These are phyloP conservation scores for Glaucopsyche alexis DNA, from an alignment of 2,888 invertebrate species.

Conservation along the genomic window DNA sequence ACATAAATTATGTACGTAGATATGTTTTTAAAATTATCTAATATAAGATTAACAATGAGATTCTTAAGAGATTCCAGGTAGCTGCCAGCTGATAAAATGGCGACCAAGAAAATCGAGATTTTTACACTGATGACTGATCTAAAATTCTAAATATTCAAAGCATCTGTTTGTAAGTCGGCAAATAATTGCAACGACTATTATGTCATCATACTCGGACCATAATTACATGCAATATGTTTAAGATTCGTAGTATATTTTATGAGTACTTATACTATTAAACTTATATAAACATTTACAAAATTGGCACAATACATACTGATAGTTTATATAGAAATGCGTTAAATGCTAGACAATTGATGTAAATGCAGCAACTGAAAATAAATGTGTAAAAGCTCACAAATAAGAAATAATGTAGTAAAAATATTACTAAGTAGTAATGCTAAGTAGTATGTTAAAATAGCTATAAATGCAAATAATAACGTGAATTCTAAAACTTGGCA, in stretches of 20 bases:
- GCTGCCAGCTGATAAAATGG: too few species aligned
- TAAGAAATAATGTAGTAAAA: not conserved
- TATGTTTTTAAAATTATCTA: not conserved
- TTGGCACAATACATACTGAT: slow-evolving; percentile 9
- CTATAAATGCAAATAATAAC: not conserved
- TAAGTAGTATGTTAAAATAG: not conserved
- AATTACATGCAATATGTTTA: not conserved
- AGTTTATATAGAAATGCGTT: not conserved
- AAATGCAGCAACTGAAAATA: not conserved
- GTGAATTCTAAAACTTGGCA: not conserved
- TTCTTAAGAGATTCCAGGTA: not conserved
- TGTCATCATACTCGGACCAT: too few species aligned
- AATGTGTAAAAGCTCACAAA: not conserved
- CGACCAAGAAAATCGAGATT: too few species aligned
- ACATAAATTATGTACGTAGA: not conserved
- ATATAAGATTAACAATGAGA: not conserved
- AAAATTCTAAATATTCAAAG: too few species aligned
- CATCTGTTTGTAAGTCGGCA: too few species aligned
- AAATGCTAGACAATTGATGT: not conserved
- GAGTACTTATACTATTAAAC: not conserved
- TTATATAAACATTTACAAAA: not conserved
- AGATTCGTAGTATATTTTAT: not conserved
- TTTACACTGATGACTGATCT: too few species aligned
- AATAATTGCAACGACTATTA: too few species aligned
- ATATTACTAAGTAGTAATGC: not conserved